Conservation (phyloP, 37 sponge, comb jelly and placozoan genomes). For the Agelas oroides region DNA sequence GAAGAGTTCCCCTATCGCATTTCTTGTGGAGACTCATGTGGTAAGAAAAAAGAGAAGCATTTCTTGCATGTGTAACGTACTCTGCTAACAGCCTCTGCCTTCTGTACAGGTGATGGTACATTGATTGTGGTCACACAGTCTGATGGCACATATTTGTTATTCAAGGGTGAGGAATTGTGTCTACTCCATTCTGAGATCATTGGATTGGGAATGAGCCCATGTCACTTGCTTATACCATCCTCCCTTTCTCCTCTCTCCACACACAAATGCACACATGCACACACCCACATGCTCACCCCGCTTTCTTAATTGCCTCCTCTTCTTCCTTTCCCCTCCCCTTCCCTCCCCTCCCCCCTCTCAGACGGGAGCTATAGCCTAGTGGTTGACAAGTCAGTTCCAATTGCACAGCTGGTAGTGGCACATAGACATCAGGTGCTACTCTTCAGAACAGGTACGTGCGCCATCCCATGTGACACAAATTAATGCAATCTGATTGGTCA, state of each 20-base stretch:
- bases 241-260: too few relatives aligned
- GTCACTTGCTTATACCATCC: too few relatives aligned
- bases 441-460: conserved; percentile 75
- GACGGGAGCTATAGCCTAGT: conserved; percentile 63
- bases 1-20: conserved; percentile 70
- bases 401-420: conserved; percentile 75
- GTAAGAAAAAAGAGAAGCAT: conserved; percentile 36
- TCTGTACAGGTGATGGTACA: conserved; percentile 59
- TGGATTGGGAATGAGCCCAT: too few relatives aligned
- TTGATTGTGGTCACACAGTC: conserved; percentile 60
- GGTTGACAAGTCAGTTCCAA: conserved; percentile 57
- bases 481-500: not conserved
- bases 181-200: too few relatives aligned
- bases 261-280: too few relatives aligned
- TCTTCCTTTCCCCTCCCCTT: not conserved
- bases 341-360: not conserved
- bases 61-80: too few relatives aligned
- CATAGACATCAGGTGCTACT: conserved; percentile 67
- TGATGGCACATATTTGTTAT: conserved; percentile 72
- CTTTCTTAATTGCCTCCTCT: too few relatives aligned
- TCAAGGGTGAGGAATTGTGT: too few relatives aligned
- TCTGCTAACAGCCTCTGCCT: too few relatives aligned
- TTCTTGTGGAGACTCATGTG: conserved; percentile 70
- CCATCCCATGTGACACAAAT: too few relatives aligned
- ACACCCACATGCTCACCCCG: too few relatives aligned